Evolutionary conservation across 1,140 invertebrate species (phyloP), one percentile per base, ranked within the genome.

Genomic region (Trichonephila clavata): DNA sequence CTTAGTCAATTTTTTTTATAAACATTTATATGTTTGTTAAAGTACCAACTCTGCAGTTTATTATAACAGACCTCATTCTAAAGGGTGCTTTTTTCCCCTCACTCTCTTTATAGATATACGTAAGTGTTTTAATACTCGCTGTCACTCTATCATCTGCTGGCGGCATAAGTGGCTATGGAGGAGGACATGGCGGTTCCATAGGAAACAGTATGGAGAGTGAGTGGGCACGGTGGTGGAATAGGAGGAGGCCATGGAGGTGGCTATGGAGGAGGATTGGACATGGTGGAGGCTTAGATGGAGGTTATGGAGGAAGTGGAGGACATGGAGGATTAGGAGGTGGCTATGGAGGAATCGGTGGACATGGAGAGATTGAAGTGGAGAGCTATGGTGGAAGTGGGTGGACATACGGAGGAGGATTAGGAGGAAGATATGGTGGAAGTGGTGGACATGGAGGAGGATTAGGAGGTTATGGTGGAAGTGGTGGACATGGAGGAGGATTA

Each of bases 91-190:
- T 57, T 39, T 71, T 16, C 27, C 32, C 32, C 2, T 2, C 2
- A n/a, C 13, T 71, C 13, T 27, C 32, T 59, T 61, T 61, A 8
- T 32, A 90, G 88, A 50, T 60, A 8, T 32, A 21, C 32, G 8
- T 90, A 18, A 80, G 24, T 18, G 21, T 80, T 32, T 80, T 80
- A 27, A 4, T 27, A 27, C 20, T 90, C 61, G 65, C 43, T 90
- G 65, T 60, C 61, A 32, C 88, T 59, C n/a, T 90, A 8, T 24
- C 71, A n/a, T 80, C 27, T 32, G 68, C 68, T 60, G 71, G 68
- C 20, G 18, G 8, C 7, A 27, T 90, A 3, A 39, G 50, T 57
- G 71, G 39, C 20, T 88, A 68, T 71, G 86, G 43, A 77, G 68
- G 71, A 80, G 2, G 21, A 0, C 21, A 21, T n/a, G 63, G 21